Evolutionary conservation across 2,113 vertebrate species (phyloP), one percentile per base, ranked within the genome.

Genomic region (Colius striatus): DNA sequence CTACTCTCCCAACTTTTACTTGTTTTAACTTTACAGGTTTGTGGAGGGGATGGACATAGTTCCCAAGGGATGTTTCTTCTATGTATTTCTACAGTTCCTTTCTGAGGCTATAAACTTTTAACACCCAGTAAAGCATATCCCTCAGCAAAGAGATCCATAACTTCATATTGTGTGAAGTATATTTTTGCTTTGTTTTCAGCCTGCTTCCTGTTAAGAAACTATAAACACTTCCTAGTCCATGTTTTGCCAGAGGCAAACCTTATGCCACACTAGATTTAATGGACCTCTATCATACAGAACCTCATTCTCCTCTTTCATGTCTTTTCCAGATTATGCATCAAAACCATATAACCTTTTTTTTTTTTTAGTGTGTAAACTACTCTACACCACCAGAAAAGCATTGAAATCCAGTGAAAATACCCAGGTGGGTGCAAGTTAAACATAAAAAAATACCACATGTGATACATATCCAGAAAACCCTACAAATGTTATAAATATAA

Each of bases 151-250:
- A 73, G 5, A 67, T 65, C 16, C 25, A 19, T 73, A 84, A 91
- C 15, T 72, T 53, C 47, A 15, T 34, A 34, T 13, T 68, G 41
- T 81, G 47, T 58, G 60, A 92, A 66, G 26, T 43, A 48, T 32
- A 43, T 43, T 32, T 63, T 84, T 84, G n/a, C 48, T 87, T 94
- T 84, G 36, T 77, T 92, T 84, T 95, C 80, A 95, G 89, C 63
- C 60, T 89, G 32, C 25, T 86, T 90, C 22, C 66, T 66, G 30
- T 62, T 80, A 89, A 86, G 62, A 83, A 90, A 51, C 30, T 84
- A 73, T 70, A 86, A 90, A 86, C 67, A 73, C 26, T 26, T 80
- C 27, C 1, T 54, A 66, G 41, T 32, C 8, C 0, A 0, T 73
- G 30, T 83, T 95, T 93, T 58, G 76, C 83, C 27, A 47, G 47